Percentiles rank a stretch among this genome's conserved stretches.
phyloP scores from a whole-genome alignment of 1,140 invertebrate genomes.

The Bilobella aurantiaca region DNA sequence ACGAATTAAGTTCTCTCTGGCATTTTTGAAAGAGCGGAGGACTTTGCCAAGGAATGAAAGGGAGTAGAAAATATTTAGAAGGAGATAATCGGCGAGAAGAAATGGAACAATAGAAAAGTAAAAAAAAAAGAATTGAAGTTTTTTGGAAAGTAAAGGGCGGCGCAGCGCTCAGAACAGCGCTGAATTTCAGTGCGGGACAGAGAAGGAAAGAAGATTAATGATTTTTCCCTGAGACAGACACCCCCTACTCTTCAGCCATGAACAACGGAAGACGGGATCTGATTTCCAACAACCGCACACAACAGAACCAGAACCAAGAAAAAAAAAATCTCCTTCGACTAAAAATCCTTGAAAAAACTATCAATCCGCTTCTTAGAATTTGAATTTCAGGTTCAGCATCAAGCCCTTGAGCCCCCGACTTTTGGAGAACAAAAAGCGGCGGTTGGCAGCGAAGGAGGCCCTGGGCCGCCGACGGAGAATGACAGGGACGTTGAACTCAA shows the following conservation, averaged over 20 bases:
- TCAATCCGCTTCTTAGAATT: conserved; percentile 4
- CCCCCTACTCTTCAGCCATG: conserved; percentile 28
- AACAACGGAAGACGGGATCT: conserved; percentile 21
- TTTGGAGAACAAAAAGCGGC: no score
- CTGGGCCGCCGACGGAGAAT: not conserved
- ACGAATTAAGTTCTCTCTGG: not conserved
- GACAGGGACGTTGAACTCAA: not conserved
- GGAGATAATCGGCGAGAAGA: conserved; percentile 17
- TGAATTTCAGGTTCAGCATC: not conserved
- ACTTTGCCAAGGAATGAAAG: not conserved
- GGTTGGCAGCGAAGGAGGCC: not conserved
- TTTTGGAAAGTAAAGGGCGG: not conserved
- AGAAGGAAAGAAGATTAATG: conserved; percentile 35
- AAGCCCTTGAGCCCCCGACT: no score
- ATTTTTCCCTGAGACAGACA: conserved; percentile 34
- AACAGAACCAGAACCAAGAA: not conserved
- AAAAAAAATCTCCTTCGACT: not conserved
- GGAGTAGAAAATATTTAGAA: not conserved
- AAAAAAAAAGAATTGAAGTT: conserved; percentile 17
- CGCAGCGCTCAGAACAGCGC: no score
- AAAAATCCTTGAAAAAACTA: not conserved
- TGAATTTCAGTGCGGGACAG: no score
- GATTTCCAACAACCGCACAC: conserved; percentile 30
- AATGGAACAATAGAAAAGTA: not conserved
- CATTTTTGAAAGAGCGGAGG: not conserved